Evolutionary conservation across 1,140 invertebrate species (phyloP), one percentile per base, ranked within the genome.

Genomic region (Penaeus indicus): DNA sequence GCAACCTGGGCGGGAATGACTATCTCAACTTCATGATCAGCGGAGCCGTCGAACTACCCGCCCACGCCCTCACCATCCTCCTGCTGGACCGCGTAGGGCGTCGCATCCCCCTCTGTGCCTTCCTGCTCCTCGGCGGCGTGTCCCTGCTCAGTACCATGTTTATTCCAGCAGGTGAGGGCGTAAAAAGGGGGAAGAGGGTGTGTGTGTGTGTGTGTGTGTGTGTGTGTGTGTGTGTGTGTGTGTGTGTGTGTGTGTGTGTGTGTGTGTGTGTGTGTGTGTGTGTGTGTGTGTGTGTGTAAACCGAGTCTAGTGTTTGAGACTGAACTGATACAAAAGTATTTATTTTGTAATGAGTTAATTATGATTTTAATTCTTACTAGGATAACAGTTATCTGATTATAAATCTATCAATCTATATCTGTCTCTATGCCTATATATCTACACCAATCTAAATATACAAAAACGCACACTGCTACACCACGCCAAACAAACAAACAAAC

Each of bases 11-110:
- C 32, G 96, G 96, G 8, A 96, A 96, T 92, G 94, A 95, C 61
- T 96, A 96, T 86, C 89, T 97, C 13, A 97, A 96, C 92, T 97
- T 97, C 92, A 92, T 96, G 0, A 95, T 97, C 88, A 95, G 95
- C 25, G 96, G 96, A 2, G 92, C 95, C 18, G 96, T 97, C 0
- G 97, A 97, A 93, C 93, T 96, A 79, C 96, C 96, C 67, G 95
- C 95, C 16, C 95, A 96, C 88, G 95, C 95, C 16, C 92, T 96
- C 63, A 96, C 95, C 91, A 96, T 96, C 90, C 93, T 96, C 1
- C 95, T 95, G 1, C 93, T 97, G 11, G 95, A 96, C 91, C 94
- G 94, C 90, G 96, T 95, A 94, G 96, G 96, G 7, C 93, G 96
- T 47, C 95, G 95, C 91, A 92, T 93, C 8, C 95, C 96, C 81